A percentile compares a stretch with the other conserved stretches of the same genome.
Evolutionary conservation across 23 tunicate genomes (phyloP).

Genomic region (Ascidia mentula): DNA sequence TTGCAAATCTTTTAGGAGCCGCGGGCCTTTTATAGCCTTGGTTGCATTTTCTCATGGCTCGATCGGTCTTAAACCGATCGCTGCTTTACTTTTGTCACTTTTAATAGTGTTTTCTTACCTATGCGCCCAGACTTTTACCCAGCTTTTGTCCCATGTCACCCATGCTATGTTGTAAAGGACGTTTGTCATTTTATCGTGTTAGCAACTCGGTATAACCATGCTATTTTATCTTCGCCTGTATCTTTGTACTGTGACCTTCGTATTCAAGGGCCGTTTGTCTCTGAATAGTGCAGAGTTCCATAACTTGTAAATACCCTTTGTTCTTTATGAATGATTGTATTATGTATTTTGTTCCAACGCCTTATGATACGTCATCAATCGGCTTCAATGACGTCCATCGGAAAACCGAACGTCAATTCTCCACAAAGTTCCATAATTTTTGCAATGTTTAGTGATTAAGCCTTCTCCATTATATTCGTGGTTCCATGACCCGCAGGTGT

Average conservation of each 20-base stretch:
- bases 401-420: background rate
- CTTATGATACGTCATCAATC: conserved; percentile 3
- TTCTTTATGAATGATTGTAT: background rate
- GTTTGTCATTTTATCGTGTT: background rate
- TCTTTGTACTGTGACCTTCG: conserved; percentile 9
- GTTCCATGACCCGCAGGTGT: background rate
- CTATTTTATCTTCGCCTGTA: background rate
- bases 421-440: conserved; percentile 6
- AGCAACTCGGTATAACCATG: background rate
- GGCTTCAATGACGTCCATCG: conserved; percentile 1
- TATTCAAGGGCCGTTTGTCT: background rate
- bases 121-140: background rate
- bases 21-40: too few relatives aligned
- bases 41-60: too few relatives aligned
- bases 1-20: too few relatives aligned
- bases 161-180: conserved; percentile 1
- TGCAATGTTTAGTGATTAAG: background rate
- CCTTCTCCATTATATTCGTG: background rate
- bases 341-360: background rate
- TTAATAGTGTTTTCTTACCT: too few relatives aligned
- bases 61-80: too few relatives aligned
- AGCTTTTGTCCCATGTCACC: conserved; percentile 1
- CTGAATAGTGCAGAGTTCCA: background rate
- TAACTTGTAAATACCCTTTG: conserved; percentile 5
- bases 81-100: too few relatives aligned